Percentiles rank a stretch among this genome's conserved stretches.
phyloP scores from a whole-genome alignment of 1,140 invertebrate genomes.

The Ceratina calcarata region DNA sequence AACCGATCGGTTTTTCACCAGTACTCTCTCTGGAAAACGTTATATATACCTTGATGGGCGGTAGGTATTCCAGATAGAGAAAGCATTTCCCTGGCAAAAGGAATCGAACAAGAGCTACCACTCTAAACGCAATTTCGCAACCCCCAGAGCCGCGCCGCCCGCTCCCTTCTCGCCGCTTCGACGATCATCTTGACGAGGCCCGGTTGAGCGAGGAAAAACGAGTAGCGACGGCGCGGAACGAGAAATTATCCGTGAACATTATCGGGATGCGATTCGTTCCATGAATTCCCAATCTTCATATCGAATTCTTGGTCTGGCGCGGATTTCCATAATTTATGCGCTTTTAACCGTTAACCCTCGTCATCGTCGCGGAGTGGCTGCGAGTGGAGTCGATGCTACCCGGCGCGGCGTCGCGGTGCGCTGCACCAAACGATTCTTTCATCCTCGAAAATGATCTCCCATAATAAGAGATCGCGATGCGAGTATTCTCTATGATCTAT shows the following conservation, averaged over 20 bases:
- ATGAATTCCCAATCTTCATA: slow-evolving; percentile 23
- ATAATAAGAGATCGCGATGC: too few species aligned
- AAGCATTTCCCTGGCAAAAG: neutral
- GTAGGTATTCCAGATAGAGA: neutral
- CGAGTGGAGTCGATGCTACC: neutral
- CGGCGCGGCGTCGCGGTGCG: too few species aligned
- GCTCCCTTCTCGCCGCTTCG: too few species aligned
- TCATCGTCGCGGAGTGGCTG: neutral
- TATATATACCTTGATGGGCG: neutral
- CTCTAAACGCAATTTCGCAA: neutral
- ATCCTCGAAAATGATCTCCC: too few species aligned
- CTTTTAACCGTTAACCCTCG: slow-evolving; percentile 8
- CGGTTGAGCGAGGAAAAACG: neutral
- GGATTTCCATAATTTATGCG: slow-evolving; percentile 44
- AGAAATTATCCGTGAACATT: slow-evolving; percentile 17
- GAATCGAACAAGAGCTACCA: neutral
- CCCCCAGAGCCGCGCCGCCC: too few species aligned
- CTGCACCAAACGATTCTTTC: neutral
- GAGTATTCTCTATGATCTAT: too few species aligned
- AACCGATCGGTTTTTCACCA: neutral
- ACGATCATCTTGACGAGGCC: neutral
- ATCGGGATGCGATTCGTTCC: slow-evolving; percentile 8
- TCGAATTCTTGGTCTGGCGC: slow-evolving; percentile 26
- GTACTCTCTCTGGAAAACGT: neutral
- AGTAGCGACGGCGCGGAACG: neutral